These are phyloP conservation scores for Leptobrachium ailaonicum DNA, from an alignment of 2,113 vertebrate species.

Conservation along the genomic window DNA sequence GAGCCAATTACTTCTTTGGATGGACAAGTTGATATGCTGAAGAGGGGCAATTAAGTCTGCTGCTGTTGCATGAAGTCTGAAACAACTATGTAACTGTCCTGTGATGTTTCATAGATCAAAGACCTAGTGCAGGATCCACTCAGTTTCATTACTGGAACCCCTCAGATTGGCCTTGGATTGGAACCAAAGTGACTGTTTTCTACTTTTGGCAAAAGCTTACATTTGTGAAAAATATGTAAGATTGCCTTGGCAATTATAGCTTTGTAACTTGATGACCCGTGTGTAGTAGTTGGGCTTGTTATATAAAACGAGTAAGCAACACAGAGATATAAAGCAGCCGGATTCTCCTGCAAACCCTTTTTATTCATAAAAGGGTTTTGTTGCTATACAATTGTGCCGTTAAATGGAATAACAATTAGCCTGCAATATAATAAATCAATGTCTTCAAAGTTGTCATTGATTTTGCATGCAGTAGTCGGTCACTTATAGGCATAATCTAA, in stretches of 20 bases:
- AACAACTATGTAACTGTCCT: slow-evolving; percentile 35
- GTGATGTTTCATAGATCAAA: slow-evolving; percentile 50
- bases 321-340: slow-evolving; percentile 19
- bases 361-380: background rate
- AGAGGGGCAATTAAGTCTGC: slow-evolving; percentile 36
- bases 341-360: background rate
- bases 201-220: slow-evolving; percentile 9
- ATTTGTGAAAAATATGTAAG: background rate
- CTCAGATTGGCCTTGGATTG: slow-evolving; percentile 24
- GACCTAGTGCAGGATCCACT: slow-evolving; percentile 15
- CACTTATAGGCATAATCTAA: background rate
- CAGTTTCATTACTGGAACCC: slow-evolving; percentile 10
- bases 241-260: background rate
- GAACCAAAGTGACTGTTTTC: slow-evolving; percentile 12
- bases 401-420: slow-evolving; percentile 18
- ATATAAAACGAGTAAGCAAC: background rate
- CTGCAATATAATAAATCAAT: slow-evolving; percentile 30
- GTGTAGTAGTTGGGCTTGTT: slow-evolving; percentile 21
- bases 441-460: slow-evolving; percentile 10
- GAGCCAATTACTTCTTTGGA: slow-evolving; percentile 24
- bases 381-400: background rate
- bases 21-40: slow-evolving; percentile 48
- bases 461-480: slow-evolving; percentile 34
- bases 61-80: slow-evolving; percentile 33
- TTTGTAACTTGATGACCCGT: background rate